Evolutionary conservation across 2,888 invertebrate genomes (phyloP), one percentile per base, ranked within the genome.

Genomic region (Limnephilus marmoratus): DNA sequence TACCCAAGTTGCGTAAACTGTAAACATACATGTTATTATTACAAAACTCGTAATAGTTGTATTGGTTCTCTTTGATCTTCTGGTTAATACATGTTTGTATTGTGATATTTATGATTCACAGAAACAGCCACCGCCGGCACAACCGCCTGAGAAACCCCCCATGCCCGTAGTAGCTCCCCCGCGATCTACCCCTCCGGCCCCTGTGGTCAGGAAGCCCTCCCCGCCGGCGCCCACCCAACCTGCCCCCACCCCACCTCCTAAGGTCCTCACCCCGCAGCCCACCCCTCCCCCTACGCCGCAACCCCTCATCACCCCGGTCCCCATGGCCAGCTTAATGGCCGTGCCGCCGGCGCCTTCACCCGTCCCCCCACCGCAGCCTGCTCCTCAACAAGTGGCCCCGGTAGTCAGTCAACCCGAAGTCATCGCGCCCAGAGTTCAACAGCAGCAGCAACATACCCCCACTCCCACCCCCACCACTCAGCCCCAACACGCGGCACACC

Each of bases 241-340:
- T 41, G 94, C 94, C 91, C 95, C 95, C 85, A 95, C 95, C 37
- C 95, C 95, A 92, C 94, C 95, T 94, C 95, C 95, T 95, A 94
- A 95, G 92, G 95, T 95, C 90, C 95, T 95, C 93, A 94, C 94
- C 94, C 95, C 95, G 94, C 95, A 92, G 95, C 95, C 91, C 95
- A 95, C 93, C 94, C 94, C 93, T 95, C 89, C 81, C n/a, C 53
- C 83, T 3, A 41, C 92, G 9, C 83, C 92, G 2, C 93, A 93
- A 83, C 93, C 93, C 4, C 49, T 93, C 68, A 93, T 93, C 37
- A 93, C 93, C 13, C 88, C 92, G 5, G 92, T 93, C 9, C 93
- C 93, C 15, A 93, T 93, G 29, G 93, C 93, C 29, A 91, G 91
- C 49, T 88, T 93, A 24, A 29, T 93, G n/a, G 92, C 93, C 18